phyloP scores from a whole-genome alignment of 2,888 invertebrate genomes.

The Caenorhabditis panamensis region DNA sequence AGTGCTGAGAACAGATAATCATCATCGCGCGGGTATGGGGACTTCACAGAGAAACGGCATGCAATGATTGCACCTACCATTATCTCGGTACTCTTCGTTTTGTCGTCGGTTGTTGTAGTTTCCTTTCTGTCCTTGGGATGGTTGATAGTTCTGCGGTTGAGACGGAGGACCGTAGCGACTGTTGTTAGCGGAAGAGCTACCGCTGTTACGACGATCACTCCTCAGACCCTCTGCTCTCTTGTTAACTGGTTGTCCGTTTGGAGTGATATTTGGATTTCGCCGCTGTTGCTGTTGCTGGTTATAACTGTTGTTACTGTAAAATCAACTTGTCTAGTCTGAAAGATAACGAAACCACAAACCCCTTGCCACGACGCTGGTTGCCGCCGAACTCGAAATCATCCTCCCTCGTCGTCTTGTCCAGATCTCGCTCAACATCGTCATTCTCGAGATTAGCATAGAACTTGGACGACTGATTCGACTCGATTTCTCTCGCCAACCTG shows the following conservation, averaged over 20 bases:
- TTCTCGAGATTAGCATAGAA: constrained; percentile 91
- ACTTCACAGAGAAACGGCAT: background rate
- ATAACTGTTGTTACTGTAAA: constrained; percentile 23
- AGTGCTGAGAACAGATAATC: constrained; percentile 28
- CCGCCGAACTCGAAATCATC: constrained; percentile 58
- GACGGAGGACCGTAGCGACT: constrained; percentile 25
- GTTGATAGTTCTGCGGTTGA: constrained; percentile 15
- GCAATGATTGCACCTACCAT: constrained; percentile 24
- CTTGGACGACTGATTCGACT: constrained; percentile 89
- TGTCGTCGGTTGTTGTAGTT: constrained; percentile 33
- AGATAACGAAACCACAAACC: too few relatives aligned
- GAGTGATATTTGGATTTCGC: constrained; percentile 41
- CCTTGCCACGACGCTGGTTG: constrained; percentile 30
- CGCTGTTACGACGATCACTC: constrained; percentile 56
- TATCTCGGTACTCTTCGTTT: constrained; percentile 50
- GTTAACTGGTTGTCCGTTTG: constrained; percentile 55
- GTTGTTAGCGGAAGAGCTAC: constrained; percentile 34
- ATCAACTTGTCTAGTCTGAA: too few relatives aligned
- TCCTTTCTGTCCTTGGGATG: constrained; percentile 24
- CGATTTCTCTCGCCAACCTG: constrained; percentile 93
- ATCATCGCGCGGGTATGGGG: constrained; percentile 6
- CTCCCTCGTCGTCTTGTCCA: constrained; percentile 70
- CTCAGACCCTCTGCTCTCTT: constrained; percentile 62
- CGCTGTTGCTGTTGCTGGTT: constrained; percentile 40
- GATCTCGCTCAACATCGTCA: constrained; percentile 83